Evolutionary conservation across 2,797 vertebrate genomes (phyloP).

Genomic region (Holocentrus rufus): DNA sequence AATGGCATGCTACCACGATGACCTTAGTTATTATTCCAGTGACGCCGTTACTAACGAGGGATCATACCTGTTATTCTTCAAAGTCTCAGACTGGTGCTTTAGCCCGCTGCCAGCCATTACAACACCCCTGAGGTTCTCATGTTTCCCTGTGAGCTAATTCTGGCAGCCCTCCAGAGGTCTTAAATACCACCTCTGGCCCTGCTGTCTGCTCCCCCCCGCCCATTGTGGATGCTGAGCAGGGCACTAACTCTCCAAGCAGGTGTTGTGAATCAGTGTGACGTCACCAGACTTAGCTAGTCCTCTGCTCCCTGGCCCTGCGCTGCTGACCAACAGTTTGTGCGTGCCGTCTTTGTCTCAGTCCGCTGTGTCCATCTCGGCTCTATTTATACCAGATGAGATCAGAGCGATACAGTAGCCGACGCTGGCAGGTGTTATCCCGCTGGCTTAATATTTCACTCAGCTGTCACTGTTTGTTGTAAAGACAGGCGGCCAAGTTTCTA

Average conservation of each 20-base stretch:
- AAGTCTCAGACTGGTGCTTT: constrained; percentile 53
- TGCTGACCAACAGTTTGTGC: constrained; percentile 55
- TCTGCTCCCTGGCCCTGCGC: constrained; percentile 32
- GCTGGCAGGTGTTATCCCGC: constrained; percentile 59
- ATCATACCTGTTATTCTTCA: constrained; percentile 61
- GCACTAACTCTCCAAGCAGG: constrained; percentile 68
- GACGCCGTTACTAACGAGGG: constrained; percentile 24
- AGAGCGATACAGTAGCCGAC: constrained; percentile 44
- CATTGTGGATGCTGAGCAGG: constrained; percentile 57
- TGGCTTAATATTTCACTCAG: constrained; percentile 51
- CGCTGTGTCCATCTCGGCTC: constrained; percentile 44
- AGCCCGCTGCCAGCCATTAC: constrained; percentile 65
- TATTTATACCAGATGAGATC: constrained; percentile 64
- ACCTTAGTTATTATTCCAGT: constrained; percentile 52
- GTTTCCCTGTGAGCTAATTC: constrained; percentile 75
- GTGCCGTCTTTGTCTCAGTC: constrained; percentile 54
- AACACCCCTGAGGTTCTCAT: constrained; percentile 56
- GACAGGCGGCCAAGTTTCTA: constrained; percentile 14
- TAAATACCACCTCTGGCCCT: constrained; percentile 69
- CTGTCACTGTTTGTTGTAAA: constrained; percentile 18
- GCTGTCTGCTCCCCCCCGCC: constrained; percentile 37
- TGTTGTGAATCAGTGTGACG: constrained; percentile 69
- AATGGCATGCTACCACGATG: constrained; percentile 34
- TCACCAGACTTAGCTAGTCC: constrained; percentile 63
- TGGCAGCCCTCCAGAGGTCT: constrained; percentile 69